These are phyloP conservation scores for Hippocampus barbouri DNA, from an alignment of 2,113 vertebrate genomes.

Conservation along the genomic window DNA sequence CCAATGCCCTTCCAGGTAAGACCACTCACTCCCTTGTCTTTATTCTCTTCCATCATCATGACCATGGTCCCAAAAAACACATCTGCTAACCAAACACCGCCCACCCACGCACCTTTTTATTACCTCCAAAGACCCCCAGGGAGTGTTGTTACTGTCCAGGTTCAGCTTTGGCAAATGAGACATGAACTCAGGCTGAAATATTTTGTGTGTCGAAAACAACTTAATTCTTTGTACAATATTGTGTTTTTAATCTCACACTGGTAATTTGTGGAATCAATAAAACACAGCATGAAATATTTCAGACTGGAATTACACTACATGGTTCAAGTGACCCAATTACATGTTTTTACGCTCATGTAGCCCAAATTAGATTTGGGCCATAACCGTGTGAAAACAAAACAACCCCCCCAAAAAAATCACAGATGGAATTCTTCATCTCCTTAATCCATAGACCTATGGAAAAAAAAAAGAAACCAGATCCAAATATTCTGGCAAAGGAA, in stretches of 20 bases:
- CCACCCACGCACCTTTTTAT: neutral
- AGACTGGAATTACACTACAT: neutral
- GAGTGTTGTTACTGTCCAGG: too few species aligned
- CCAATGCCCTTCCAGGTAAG: constrained; percentile 64
- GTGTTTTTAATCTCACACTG: constrained; percentile 4
- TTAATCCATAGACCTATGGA: neutral
- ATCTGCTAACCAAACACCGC: constrained; percentile 18
- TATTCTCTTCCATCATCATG: constrained; percentile 41
- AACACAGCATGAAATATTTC: neutral
- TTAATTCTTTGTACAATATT: neutral
- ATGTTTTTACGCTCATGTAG: neutral
- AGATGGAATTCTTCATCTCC: neutral
- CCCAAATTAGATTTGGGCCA: neutral
- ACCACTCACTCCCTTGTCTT: constrained; percentile 58
- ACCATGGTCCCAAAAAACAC: constrained; percentile 41
- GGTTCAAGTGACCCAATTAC: neutral
- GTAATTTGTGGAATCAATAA: constrained; percentile 13
- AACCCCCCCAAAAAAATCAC: neutral
- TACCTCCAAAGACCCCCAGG: constrained; percentile 24
- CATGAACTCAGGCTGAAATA: neutral
- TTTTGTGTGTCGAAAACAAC: neutral
- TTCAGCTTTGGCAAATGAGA: neutral
- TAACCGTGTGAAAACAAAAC: neutral
- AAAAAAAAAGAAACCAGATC: too few species aligned
- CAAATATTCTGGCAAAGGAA: neutral